Base-by-base conservation (phyloP, 2,113 vertebrate species). In the Cacatua alba region DNA sequence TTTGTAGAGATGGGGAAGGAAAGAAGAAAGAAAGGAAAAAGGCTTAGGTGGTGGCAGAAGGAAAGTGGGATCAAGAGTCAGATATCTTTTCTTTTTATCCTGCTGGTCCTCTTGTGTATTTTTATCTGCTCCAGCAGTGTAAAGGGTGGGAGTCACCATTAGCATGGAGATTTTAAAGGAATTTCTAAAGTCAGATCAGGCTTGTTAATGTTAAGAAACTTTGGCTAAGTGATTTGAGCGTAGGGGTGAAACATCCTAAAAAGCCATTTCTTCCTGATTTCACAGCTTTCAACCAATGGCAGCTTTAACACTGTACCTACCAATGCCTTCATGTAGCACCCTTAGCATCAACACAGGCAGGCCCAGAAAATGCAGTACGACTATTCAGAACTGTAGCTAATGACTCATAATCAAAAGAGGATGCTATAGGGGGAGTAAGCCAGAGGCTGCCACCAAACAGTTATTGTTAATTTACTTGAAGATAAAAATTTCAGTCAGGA, bases 91-190 rank as follows among this genome's bases (percentile, higher is more conserved):
- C 4, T n/a, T 84, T 80, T 89, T 62, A 62, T 29, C 10, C 5
- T 12, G 1, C 4, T 0, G 0, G 7, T 48, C 18, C 18, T 39
- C 55, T 81, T 78, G 8, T 10, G 65, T 10, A 13, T 59, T 88
- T 85, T 74, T 74, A 16, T 57, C 49, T 65, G 2, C 74, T 82
- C 29, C 46, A 15, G 7, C 31, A 23, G 35, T 12, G 13, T 35
- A 41, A 77, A 64, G 4, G 12, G 9, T 44, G 9, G 11, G 16
- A 71, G 10, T 59, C 10, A 28, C 11, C 39, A 5, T 39, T 70
- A 31, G 2, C 26, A 13, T 15, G 5, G 37, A 43, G 23, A 68
- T 37, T n/a, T 10, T 33, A 52, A n/a, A 46, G 8, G 16, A 75
- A 89, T 53, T 0, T 13, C 15, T 63, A 12, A 69, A 60, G 29